Conservation (phyloP, 2,888 invertebrate genomes). For the Pycnomerus fuliginosus region DNA sequence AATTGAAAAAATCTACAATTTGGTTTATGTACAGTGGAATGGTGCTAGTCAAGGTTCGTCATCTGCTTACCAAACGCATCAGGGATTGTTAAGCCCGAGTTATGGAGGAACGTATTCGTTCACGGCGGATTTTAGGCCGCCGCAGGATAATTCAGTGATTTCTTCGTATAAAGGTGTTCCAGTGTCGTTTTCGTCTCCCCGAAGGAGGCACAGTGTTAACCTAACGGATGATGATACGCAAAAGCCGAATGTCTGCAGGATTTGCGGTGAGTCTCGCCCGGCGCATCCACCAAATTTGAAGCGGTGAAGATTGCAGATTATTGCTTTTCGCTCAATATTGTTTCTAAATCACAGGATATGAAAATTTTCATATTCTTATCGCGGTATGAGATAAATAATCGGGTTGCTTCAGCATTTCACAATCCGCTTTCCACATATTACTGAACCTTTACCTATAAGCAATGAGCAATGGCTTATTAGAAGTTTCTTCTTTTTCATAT, state of each 20-base stretch:
- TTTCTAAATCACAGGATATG: too few species aligned
- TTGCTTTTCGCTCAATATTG: too few species aligned
- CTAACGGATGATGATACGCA: slow-evolving; percentile 69
- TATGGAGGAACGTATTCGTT: slow-evolving; percentile 78
- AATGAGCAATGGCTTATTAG: too few species aligned
- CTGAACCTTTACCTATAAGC: too few species aligned
- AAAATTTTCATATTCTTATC: too few species aligned
- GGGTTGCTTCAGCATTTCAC: too few species aligned
- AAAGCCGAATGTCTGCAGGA: slow-evolving; percentile 87
- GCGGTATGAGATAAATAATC: too few species aligned
- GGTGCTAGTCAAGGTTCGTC: slow-evolving; percentile 58
- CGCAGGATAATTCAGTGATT: slow-evolving; percentile 60
- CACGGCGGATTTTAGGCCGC: slow-evolving; percentile 77
- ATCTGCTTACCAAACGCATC: slow-evolving; percentile 53
- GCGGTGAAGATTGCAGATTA: too few species aligned
- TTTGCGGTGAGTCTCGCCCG: slow-evolving; percentile 74
- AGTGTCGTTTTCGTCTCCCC: slow-evolving; percentile 50
- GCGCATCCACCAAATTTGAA: too few species aligned
- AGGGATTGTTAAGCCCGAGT: slow-evolving; percentile 65
- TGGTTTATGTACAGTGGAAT: slow-evolving; percentile 71
- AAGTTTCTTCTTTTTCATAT: too few species aligned
- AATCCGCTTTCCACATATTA: too few species aligned
- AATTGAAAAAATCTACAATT: too few species aligned
- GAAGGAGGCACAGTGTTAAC: slow-evolving; percentile 39
- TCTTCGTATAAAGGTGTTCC: slow-evolving; percentile 61